Conservation (phyloP, 2,113 vertebrate genomes). For the Chaetops frenatus region DNA sequence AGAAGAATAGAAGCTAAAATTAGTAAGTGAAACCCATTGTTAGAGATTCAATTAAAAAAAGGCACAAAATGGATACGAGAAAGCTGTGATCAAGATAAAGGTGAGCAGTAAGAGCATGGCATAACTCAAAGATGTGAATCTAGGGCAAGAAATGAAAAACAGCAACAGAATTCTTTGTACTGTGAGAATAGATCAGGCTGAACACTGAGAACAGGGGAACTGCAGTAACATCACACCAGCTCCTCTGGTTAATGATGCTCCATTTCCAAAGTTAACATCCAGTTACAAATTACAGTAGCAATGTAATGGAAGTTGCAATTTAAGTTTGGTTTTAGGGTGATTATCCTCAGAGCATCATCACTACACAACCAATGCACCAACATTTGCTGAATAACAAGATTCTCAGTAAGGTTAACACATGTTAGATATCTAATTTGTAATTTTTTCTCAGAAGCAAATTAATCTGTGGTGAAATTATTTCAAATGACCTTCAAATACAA, state of each 20-base stretch:
- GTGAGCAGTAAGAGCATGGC: background rate
- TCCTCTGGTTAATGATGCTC: background rate
- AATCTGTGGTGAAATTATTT: background rate
- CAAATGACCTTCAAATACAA: background rate
- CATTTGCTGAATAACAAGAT: fast-evolving
- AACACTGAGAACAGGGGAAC: background rate
- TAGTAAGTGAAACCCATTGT: background rate
- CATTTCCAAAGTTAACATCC: background rate
- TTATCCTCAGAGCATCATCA: background rate
- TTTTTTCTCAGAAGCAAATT: background rate
- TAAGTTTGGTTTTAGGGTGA: background rate
- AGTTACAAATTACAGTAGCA: background rate
- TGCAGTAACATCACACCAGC: background rate
- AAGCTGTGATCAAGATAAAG: background rate
- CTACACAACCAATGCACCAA: background rate
- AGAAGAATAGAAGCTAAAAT: background rate
- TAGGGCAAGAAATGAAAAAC: background rate
- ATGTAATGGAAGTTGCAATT: background rate
- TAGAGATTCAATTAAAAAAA: background rate
- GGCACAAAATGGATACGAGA: background rate
- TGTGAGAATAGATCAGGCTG: background rate
- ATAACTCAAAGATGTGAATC: background rate
- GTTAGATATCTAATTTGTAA: background rate
- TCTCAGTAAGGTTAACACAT: background rate
- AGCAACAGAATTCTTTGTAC: background rate